phyloP scores from a whole-genome alignment of 2,888 invertebrate species.

The Ochropleura leucogaster region DNA sequence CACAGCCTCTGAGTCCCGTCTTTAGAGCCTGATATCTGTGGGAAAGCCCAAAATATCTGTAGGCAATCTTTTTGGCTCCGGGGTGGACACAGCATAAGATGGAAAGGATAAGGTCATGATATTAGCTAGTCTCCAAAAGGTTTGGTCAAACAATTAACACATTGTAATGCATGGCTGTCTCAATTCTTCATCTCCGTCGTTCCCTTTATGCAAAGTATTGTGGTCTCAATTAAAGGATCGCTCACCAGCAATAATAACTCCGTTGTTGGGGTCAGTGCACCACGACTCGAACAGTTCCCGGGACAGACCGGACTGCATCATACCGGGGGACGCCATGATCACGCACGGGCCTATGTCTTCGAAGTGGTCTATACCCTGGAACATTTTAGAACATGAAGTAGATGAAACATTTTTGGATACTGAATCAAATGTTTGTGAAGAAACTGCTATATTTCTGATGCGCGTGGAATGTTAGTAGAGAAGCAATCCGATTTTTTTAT shows the following conservation, averaged over 20 bases:
- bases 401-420: background rate
- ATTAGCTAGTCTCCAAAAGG: background rate
- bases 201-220: background rate
- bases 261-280: constrained; percentile 99
- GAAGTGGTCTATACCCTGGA: constrained; percentile 99
- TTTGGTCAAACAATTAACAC: background rate
- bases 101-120: background rate
- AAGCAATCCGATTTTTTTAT: background rate
- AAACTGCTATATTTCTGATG: background rate
- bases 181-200: background rate
- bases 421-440: background rate
- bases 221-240: background rate
- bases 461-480: background rate
- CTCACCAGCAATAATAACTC: constrained; percentile 98
- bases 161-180: background rate
- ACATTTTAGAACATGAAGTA: background rate
- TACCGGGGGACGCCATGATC: constrained; percentile 99
- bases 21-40: background rate
- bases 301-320: constrained; percentile 99
- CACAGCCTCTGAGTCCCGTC: background rate
- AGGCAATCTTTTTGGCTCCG: background rate
- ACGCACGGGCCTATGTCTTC: constrained; percentile 99
- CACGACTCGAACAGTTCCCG: constrained; percentile 99
- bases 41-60: background rate
- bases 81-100: background rate